Base-by-base conservation (phyloP, 1,140 invertebrate species). In the Drosophila albomicans region DNA sequence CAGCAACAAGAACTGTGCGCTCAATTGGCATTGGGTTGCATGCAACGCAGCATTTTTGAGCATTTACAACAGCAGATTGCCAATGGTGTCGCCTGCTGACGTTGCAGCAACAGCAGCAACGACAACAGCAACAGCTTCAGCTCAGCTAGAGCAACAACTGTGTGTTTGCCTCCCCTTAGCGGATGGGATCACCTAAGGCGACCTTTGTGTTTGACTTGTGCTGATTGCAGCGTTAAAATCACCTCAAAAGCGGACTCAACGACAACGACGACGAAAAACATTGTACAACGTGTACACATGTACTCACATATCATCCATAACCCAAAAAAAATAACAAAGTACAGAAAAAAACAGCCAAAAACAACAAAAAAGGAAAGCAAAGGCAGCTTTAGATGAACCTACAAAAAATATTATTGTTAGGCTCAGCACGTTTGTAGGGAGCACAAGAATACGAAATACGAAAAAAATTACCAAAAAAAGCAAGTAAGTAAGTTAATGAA, bases 161-260 rank as follows among this genome's bases (percentile, higher is more conserved):
- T 0, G 0, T 25, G 66, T 48, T 49, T 8, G 8, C 38, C 20
- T 11, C 10, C 25, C 35, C 54, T 28, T 10, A 5, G 6, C 8
- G 13, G 25, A 8, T 45, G 20, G 20, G 46, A 16, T 72, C 79
- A 79, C 68, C 82, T 77, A 59, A 3, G 67, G 48, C 68, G 85
- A 88, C 84, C 84, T 81, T 73, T 80, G 58, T 77, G 69, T 89
- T 89, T 89, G 84, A 88, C 84, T 88, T 89, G 74, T 89, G 84
- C 84, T 88, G 84, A 88, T 88, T 89, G 84, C 74, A 88, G 84
- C 77, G 15, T 51, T 78, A 57, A 80, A 84, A 70, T 70, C 82
- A 82, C 79, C 82, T 75, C 82, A 66, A 75, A 72, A 70, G 58
- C 45, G n/a, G 51, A 78, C 46, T 35, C 62, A 66, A 43, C 68